Base-by-base conservation (phyloP, 2,797 vertebrate genomes). In the Gymnoscopelus microlampas region DNA sequence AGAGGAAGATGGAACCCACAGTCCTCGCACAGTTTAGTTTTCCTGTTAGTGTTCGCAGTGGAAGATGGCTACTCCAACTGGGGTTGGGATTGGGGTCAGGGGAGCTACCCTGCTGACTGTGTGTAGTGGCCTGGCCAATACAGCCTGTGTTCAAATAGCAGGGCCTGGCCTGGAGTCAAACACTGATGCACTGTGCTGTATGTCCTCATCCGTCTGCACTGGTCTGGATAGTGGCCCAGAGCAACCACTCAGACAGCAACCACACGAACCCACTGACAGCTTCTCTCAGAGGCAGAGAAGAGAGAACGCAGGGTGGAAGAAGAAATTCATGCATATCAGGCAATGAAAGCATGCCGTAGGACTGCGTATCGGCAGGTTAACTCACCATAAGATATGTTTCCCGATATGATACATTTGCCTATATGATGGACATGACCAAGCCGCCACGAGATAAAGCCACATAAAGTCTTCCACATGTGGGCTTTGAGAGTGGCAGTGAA, bases 191-290 rank as follows among this genome's bases (percentile, higher is more conserved):
- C 48, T 71, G 68, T 66, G 78, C 61, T 81, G 75, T 77, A 70
- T 71, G 79, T 62, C 56, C 71, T 79, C 57, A 73, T 87, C 63
- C 3, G 35, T 72, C 69, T 44, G 80, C 85, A 76, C 77, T 49
- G 70, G 79, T 78, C 78, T 89, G 89, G 85, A 79, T 62, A 0
- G 53, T 61, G 64, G 83, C 88, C 86, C 78, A 60, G 83, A 84
- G 29, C 73, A 75, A 76, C 80, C 83, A 71, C 83, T 66, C 24
- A 53, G 35, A 47, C 50, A 49, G 67, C 55, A 77, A 70, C 65
- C 53, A 53, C 59, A 71, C 74, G 50, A 76, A 71, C 71, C 73
- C 81, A 68, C 74, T 79, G 81, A 87, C 84, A 85, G 81, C 69
- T 87, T 74, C 74, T 76, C 74, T 85, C 74, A 70, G 77, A 60